Percentiles rank a stretch among this genome's conserved stretches.
Conservation (phyloP, 2,888 invertebrate species). For the Metallyticus violacea region DNA sequence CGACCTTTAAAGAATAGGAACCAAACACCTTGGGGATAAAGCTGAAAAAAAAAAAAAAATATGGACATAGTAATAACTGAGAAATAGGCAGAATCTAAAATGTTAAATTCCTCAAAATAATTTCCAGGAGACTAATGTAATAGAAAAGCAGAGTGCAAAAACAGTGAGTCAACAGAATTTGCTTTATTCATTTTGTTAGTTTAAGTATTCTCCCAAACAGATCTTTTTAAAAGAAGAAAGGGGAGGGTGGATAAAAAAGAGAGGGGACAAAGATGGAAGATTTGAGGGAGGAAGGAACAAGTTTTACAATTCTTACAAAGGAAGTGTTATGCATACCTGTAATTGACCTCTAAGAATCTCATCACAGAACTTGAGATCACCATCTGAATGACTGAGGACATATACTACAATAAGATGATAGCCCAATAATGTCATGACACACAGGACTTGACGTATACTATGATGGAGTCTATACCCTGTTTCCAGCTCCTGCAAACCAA, state of each 20-base stretch:
- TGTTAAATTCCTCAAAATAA: no score
- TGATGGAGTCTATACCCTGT: constrained; percentile 66
- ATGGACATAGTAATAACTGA: neutral
- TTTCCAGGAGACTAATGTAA: no score
- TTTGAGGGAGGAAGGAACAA: neutral
- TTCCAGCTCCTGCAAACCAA: constrained; percentile 71
- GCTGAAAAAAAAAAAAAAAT: constrained; percentile 44
- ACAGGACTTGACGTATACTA: constrained; percentile 81
- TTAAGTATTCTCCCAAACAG: neutral
- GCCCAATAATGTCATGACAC: constrained; percentile 78
- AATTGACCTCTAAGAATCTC: constrained; percentile 73
- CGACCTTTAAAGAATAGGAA: constrained; percentile 89
- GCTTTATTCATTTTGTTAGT: neutral
- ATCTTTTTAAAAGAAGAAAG: neutral
- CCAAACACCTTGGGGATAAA: constrained; percentile 82
- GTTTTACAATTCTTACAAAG: neutral
- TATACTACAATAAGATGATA: constrained; percentile 85
- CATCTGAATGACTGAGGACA: constrained; percentile 76
- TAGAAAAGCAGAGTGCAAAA: neutral
- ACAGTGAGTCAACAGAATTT: no score
- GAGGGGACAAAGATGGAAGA: neutral
- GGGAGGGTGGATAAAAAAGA: neutral
- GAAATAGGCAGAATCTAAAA: neutral
- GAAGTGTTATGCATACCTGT: constrained; percentile 44
- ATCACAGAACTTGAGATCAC: constrained; percentile 74